Percentiles rank a stretch among this genome's conserved stretches.
These are phyloP conservation scores for Liposcelis brunnea DNA, from an alignment of 2,888 invertebrate genomes.

Conservation along the genomic window DNA sequence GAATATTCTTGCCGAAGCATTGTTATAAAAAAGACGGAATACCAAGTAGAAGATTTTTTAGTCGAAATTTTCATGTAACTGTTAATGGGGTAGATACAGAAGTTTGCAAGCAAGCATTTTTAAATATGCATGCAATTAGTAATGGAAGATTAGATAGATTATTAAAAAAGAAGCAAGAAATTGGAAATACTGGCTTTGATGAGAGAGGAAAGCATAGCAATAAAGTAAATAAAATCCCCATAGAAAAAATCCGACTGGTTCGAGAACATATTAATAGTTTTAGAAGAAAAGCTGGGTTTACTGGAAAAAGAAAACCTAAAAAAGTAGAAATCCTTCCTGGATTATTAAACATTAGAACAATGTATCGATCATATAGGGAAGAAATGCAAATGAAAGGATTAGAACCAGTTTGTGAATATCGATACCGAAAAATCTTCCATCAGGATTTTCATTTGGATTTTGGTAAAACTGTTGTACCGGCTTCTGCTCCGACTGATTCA, in stretches of 20 bases:
- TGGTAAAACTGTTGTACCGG: neutral
- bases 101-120: constrained; percentile 5
- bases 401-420: constrained; percentile 4
- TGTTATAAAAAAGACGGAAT: neutral
- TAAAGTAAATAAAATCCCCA: constrained; percentile 5
- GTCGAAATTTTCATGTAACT: constrained; percentile 1
- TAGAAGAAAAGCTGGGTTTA: neutral
- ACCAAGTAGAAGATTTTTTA: constrained; percentile 3
- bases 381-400: neutral
- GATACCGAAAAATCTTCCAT: constrained; percentile 7
- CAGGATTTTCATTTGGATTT: constrained; percentile 3
- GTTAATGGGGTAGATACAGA: constrained; percentile 6
- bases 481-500: neutral
- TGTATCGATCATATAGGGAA: constrained; percentile 2
- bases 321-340: constrained; percentile 1
- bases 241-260: constrained; percentile 1
- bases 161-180: constrained; percentile 6
- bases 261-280: neutral
- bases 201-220: constrained; percentile 1
- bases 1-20: constrained; percentile 4
- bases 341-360: neutral
- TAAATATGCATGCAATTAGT: constrained; percentile 2
- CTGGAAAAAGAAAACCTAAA: constrained; percentile 2
- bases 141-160: constrained; percentile 2
- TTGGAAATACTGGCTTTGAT: constrained; percentile 7